Evolutionary conservation across 2,888 invertebrate genomes (phyloP).

Genomic region (Dryomyza anilis): DNA sequence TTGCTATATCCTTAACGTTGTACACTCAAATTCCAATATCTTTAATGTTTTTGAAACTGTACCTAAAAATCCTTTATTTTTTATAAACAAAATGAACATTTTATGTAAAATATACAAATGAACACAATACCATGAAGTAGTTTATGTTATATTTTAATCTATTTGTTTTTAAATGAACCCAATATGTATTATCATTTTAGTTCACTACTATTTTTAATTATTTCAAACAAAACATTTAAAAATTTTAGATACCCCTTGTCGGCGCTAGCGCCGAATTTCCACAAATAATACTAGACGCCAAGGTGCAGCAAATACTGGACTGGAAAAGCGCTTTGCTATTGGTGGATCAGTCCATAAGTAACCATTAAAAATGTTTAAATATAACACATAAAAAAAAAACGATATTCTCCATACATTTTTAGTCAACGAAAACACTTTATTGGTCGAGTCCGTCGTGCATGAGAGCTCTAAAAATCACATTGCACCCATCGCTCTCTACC

Average conservation of each 20-base stretch:
- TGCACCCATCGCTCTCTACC: constrained; percentile 51
- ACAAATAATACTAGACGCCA: constrained; percentile 77
- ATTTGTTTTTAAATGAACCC: too few relatives aligned
- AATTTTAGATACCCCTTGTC: constrained; percentile 66
- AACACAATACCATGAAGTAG: too few relatives aligned
- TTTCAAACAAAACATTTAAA: not conserved
- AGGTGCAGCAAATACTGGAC: constrained; percentile 68
- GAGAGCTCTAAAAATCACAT: constrained; percentile 53
- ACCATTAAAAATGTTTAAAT: too few relatives aligned
- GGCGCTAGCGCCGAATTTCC: constrained; percentile 74
- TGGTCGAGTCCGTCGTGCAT: constrained; percentile 52
- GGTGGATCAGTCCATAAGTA: constrained; percentile 76
- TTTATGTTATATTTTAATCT: too few relatives aligned
- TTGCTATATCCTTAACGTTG: too few relatives aligned
- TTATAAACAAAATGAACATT: too few relatives aligned
- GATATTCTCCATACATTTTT: constrained; percentile 19
- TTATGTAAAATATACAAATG: too few relatives aligned
- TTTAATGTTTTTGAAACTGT: too few relatives aligned
- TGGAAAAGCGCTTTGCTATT: constrained; percentile 77
- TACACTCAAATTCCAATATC: too few relatives aligned
- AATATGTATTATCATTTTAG: not conserved
- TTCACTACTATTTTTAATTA: not conserved
- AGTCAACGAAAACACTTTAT: constrained; percentile 49
- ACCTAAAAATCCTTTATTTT: too few relatives aligned
- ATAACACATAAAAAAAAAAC: not conserved